Evolutionary conservation across 2,888 invertebrate species (phyloP), one percentile per base, ranked within the genome.

Genomic region (Apeira syringaria): DNA sequence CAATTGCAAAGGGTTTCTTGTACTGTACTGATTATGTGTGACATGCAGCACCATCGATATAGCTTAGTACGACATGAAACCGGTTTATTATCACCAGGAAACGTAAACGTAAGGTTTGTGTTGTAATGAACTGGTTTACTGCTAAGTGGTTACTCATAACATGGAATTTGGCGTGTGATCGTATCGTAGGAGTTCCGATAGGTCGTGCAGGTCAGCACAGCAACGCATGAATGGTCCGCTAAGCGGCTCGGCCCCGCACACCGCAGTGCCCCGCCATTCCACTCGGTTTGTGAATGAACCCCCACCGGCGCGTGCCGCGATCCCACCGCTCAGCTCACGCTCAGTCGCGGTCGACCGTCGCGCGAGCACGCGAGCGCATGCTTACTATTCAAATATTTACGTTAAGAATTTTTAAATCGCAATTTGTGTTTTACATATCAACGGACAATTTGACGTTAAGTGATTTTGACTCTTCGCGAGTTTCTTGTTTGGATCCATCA

Each of bases 251-350:
- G 68, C 70, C 70, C 75, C 76, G 61, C 80, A 60, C 68, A 50
- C 64, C 59, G 46, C 63, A 55, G 46, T 54, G 65, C 80, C 80
- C 82, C 84, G 78, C 20, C 20, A 17, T 6, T 4, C 83, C 81
- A 74, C 79, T 74, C 71, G 74, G 56, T 77, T 82, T 82, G 85
- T 89, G 88, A 89, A 89, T 89, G 89, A 82, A 86, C 77, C 78
- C 81, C 82, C 80, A 71, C 78, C 80, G 82, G 87, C 83, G 80
- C 81, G 87, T 84, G 87, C 87, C 80, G 74, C 64, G 56, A 51
- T 59, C 59, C 71, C 59, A 64, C 69, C 69, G 76, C 15, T 15
- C 20, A 5, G 20, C 72, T 71, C 73, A 65, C 76, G 73, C 60
- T 85, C 84, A 85, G 85, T 86, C 84, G 85, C 80, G 80, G 76